These are phyloP conservation scores for Heteractis magnifica DNA, from an alignment of 92 coral and sea anemone species.

Conservation along the genomic window DNA sequence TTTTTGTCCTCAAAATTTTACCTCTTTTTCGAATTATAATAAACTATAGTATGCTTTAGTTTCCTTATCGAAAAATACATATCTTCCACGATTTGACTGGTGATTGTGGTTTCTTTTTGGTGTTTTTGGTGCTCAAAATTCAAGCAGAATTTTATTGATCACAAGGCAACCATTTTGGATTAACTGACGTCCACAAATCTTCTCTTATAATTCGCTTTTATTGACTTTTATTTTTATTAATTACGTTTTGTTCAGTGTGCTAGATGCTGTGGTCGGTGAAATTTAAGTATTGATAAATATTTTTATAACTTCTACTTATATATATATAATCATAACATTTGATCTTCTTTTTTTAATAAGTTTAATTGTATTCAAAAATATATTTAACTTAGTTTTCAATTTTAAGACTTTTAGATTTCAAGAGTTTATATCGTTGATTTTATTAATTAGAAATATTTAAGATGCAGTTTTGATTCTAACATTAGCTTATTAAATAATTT, in stretches of 20 bases:
- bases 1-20: not conserved
- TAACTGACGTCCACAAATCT: not conserved
- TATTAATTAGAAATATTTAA: too few relatives aligned
- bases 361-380: too few relatives aligned
- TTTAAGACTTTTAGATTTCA: too few relatives aligned
- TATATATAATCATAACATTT: not conserved
- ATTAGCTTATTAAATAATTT: too few relatives aligned
- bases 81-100: not conserved
- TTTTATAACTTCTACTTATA: not conserved
- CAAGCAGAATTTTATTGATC: not conserved
- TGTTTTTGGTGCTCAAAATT: not conserved
- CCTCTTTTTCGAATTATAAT: not conserved
- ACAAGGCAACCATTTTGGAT: not conserved
- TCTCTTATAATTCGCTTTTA: not conserved
- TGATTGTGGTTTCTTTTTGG: not conserved
- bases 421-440: too few relatives aligned
- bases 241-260: not conserved
- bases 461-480: too few relatives aligned
- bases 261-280: not conserved
- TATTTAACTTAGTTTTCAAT: too few relatives aligned
- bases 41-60: not conserved
- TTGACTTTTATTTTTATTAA: not conserved
- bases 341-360: too few relatives aligned
- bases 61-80: not conserved
- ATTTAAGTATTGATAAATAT: not conserved